Evolutionary conservation across 2,888 invertebrate genomes (phyloP).

Genomic region (Myopa testacea): DNA sequence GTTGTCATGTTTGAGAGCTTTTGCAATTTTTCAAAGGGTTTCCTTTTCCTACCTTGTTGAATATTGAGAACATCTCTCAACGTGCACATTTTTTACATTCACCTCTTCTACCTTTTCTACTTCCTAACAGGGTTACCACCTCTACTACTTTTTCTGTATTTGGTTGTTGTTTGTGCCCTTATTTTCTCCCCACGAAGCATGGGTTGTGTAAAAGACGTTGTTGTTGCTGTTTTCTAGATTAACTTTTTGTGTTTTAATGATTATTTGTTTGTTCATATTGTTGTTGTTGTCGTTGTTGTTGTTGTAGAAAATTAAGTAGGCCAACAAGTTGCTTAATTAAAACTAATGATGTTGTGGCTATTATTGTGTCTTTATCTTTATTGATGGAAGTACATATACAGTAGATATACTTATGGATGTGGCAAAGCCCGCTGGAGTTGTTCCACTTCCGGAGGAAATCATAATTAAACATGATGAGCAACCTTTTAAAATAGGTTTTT

Average conservation of each 20-base stretch:
- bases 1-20: slow-evolving; percentile 8
- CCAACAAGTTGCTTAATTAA: slow-evolving; percentile 49
- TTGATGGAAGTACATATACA: background rate
- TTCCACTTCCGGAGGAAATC: too few species aligned
- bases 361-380: background rate
- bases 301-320: slow-evolving; percentile 33
- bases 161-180: background rate
- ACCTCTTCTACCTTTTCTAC: background rate
- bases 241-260: background rate
- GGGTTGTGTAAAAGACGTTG: background rate
- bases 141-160: background rate
- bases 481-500: too few species aligned
- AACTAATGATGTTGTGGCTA: slow-evolving; percentile 44
- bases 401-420: too few species aligned
- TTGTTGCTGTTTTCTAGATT: background rate
- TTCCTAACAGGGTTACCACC: background rate
- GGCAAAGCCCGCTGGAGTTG: too few species aligned
- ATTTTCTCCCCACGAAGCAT: too few species aligned
- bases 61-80: background rate
- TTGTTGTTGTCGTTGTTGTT: background rate
- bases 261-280: background rate
- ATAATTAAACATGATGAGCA: too few species aligned
- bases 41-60: background rate
- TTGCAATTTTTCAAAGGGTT: slow-evolving; percentile 11
- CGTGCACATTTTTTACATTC: background rate